These are phyloP conservation scores for Dinocampus coccinellae DNA, from an alignment of 2,888 invertebrate species.

Conservation along the genomic window DNA sequence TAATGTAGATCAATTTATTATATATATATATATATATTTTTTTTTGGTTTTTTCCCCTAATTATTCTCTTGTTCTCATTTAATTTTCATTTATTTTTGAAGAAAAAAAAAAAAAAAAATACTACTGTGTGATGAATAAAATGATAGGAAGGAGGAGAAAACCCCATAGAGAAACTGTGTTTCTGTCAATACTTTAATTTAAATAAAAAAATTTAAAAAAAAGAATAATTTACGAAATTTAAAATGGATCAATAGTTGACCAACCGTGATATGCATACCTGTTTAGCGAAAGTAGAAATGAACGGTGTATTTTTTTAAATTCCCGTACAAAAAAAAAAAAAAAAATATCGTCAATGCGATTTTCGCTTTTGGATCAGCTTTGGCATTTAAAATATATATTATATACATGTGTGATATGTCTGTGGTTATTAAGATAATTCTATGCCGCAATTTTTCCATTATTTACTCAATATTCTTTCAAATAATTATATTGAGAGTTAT, in stretches of 20 bases:
- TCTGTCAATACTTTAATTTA: too few relatives aligned
- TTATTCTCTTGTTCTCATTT: background rate
- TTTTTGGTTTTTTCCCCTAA: background rate
- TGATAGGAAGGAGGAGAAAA: too few relatives aligned
- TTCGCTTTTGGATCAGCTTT: constrained; percentile 31
- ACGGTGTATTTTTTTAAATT: constrained; percentile 58
- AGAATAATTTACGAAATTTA: constrained; percentile 23
- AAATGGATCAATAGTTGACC: constrained; percentile 52
- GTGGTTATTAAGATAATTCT: constrained; percentile 31
- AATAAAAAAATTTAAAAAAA: background rate
- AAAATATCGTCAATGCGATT: constrained; percentile 31
- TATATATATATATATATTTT: background rate
- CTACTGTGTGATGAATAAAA: background rate
- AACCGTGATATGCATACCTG: constrained; percentile 59
- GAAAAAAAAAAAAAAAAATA: too few relatives aligned
- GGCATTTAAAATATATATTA: constrained; percentile 7
- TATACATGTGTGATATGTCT: constrained; percentile 14
- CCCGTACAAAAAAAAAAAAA: constrained; percentile 38
- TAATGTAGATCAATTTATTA: background rate
- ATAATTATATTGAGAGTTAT: constrained; percentile 46
- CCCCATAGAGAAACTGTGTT: too few relatives aligned
- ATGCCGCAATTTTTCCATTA: constrained; percentile 21
- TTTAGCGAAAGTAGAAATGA: constrained; percentile 57
- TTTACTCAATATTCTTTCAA: constrained; percentile 28
- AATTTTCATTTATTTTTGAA: too few relatives aligned